Evolutionary conservation across 1,140 invertebrate genomes (phyloP).

Genomic region (Antheraea mylitta): DNA sequence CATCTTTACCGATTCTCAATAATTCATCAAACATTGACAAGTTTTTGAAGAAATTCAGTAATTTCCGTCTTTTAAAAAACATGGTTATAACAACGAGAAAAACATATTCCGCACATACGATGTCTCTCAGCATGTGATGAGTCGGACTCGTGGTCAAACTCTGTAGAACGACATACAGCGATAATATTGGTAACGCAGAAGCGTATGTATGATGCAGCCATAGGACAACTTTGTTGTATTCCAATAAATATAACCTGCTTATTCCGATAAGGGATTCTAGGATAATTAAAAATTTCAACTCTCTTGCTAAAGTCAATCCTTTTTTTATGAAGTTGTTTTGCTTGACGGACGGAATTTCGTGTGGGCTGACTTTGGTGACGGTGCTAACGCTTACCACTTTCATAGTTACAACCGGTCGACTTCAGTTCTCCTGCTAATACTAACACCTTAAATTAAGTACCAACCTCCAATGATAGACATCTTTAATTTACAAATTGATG

Average conservation of each 20-base stretch:
- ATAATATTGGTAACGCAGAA: not conserved
- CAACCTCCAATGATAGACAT: not conserved
- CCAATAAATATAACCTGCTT: slow-evolving; percentile 22
- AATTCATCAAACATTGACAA: slow-evolving; percentile 34
- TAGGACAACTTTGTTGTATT: slow-evolving; percentile 7
- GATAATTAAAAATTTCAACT: slow-evolving; percentile 23
- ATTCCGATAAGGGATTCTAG: slow-evolving; percentile 17
- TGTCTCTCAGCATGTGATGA: slow-evolving; percentile 13
- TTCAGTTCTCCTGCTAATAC: no score
- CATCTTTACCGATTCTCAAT: slow-evolving; percentile 37
- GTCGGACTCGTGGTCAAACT: not conserved
- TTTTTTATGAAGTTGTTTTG: not conserved
- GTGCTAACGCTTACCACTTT: not conserved
- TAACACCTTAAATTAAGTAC: not conserved
- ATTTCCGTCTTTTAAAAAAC: slow-evolving; percentile 28
- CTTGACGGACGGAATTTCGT: not conserved
- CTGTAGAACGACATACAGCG: not conserved
- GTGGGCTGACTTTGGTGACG: not conserved
- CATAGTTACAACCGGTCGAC: not conserved
- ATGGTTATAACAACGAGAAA: slow-evolving; percentile 29
- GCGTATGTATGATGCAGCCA: slow-evolving; percentile 11
- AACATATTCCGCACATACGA: slow-evolving; percentile 28
- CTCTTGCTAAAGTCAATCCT: not conserved
- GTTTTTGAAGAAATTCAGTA: slow-evolving; percentile 32
- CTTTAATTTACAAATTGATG: not conserved